These are phyloP conservation scores for Elegia similella DNA, from an alignment of 2,888 invertebrate species.

Conservation along the genomic window DNA sequence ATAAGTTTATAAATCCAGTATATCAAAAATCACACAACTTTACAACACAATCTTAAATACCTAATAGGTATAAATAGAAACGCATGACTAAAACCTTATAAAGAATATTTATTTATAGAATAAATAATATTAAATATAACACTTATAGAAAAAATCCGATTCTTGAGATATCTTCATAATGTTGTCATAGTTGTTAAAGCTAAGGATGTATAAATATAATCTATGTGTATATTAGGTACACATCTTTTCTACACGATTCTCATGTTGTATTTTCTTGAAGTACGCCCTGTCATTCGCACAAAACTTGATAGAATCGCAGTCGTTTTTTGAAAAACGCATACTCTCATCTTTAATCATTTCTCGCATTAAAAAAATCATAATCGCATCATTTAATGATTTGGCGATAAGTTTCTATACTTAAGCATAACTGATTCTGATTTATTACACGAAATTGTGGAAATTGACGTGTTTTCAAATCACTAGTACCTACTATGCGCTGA, in stretches of 20 bases:
- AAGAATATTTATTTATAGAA: constrained; percentile 3
- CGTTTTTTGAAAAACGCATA: not conserved
- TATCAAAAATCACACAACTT: not conserved
- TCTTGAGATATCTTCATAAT: constrained; percentile 39
- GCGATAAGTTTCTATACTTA: too few species aligned
- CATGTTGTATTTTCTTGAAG: constrained; percentile 15
- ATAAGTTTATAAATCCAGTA: not conserved
- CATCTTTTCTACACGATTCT: constrained; percentile 23
- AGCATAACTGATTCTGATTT: too few species aligned
- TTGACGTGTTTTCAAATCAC: too few species aligned
- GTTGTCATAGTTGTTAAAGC: constrained; percentile 35
- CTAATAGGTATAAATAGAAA: not conserved
- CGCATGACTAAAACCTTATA: not conserved
- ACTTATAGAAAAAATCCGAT: constrained; percentile 14
- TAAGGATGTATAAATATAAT: constrained; percentile 30
- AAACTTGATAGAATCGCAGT: not conserved
- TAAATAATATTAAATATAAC: constrained; percentile 1
- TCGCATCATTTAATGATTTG: too few species aligned
- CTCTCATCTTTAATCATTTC: not conserved
- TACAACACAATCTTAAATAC: not conserved
- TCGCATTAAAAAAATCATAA: not conserved
- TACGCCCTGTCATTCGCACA: constrained; percentile 23
- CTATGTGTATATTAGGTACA: constrained; percentile 24
- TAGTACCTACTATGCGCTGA: too few species aligned
- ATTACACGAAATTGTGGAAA: too few species aligned